A percentile compares a stretch with the other conserved stretches of the same genome.
Evolutionary conservation across 1,140 invertebrate species (phyloP).

Genomic region (Cylas formicarius): DNA sequence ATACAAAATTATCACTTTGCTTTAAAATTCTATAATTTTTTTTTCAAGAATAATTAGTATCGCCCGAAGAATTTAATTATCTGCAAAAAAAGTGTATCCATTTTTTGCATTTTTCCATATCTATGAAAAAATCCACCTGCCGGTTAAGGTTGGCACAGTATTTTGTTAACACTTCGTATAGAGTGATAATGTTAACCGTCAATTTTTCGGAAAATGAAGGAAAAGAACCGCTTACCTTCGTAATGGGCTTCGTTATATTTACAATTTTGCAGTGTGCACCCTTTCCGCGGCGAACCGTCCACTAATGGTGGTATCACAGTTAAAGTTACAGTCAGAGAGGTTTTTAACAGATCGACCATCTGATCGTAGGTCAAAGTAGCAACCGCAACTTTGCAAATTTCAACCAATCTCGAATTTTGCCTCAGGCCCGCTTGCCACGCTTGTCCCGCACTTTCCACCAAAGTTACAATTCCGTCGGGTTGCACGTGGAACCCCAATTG

Average conservation of each 20-base stretch:
- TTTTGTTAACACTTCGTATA: too few species aligned
- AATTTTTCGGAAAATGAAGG: too few species aligned
- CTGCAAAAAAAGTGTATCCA: too few species aligned
- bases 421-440: constrained; percentile 85
- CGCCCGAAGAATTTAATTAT: too few species aligned
- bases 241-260: constrained; percentile 55
- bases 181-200: too few species aligned
- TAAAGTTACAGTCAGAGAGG: constrained; percentile 76
- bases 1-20: too few species aligned
- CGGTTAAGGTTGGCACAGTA: too few species aligned
- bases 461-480: constrained; percentile 89
- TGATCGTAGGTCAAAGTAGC: constrained; percentile 86
- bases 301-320: constrained; percentile 68
- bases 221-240: constrained; percentile 44
- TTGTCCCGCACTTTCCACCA: constrained; percentile 81
- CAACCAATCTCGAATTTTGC: constrained; percentile 83
- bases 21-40: too few species aligned
- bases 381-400: constrained; percentile 87
- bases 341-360: constrained; percentile 89
- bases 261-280: constrained; percentile 62
- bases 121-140: too few species aligned
- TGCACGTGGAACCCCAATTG: constrained; percentile 95
- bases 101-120: too few species aligned
- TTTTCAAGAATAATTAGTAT: too few species aligned
- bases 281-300: constrained; percentile 46